phyloP scores from a whole-genome alignment of 2,888 invertebrate genomes.

The Brachyopa scutellaris region DNA sequence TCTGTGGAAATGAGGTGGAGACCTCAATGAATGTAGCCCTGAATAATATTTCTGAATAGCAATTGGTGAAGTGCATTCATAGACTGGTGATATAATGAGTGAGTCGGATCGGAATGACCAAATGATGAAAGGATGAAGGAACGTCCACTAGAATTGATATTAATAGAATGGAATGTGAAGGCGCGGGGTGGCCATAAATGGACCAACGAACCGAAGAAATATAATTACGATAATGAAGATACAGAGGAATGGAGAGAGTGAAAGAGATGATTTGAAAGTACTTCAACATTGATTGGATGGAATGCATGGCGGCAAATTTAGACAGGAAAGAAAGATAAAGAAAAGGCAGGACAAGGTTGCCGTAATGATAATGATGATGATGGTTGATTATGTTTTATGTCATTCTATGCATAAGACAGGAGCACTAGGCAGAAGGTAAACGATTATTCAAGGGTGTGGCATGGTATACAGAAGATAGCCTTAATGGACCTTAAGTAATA shows the following conservation, averaged over 20 bases:
- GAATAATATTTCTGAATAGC: too few species aligned
- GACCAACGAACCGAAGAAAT: conserved; percentile 47
- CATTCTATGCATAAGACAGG: too few species aligned
- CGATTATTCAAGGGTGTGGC: too few species aligned
- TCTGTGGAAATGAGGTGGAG: too few species aligned
- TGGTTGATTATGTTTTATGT: conserved; percentile 36
- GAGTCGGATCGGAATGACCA: conserved; percentile 4
- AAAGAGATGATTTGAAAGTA: conserved; percentile 38
- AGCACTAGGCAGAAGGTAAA: too few species aligned
- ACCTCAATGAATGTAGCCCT: too few species aligned
- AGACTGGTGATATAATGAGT: conserved; percentile 33
- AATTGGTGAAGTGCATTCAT: conserved; percentile 42
- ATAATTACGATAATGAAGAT: conserved; percentile 52
- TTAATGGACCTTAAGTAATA: too few species aligned
- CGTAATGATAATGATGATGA: too few species aligned
- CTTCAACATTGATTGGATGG: conserved; percentile 50
- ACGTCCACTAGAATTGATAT: conserved; percentile 30
- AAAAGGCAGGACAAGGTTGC: conserved; percentile 42
- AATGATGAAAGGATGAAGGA: conserved; percentile 4
- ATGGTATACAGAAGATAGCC: too few species aligned
- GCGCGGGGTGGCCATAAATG: conserved; percentile 17
- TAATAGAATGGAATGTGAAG: too few species aligned
- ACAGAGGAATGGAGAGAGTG: background rate
- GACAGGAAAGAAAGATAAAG: too few species aligned
- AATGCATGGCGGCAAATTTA: conserved; percentile 12